These are phyloP conservation scores for Neopelma chrysocephalum DNA, from an alignment of 2,797 vertebrate genomes.

Conservation along the genomic window DNA sequence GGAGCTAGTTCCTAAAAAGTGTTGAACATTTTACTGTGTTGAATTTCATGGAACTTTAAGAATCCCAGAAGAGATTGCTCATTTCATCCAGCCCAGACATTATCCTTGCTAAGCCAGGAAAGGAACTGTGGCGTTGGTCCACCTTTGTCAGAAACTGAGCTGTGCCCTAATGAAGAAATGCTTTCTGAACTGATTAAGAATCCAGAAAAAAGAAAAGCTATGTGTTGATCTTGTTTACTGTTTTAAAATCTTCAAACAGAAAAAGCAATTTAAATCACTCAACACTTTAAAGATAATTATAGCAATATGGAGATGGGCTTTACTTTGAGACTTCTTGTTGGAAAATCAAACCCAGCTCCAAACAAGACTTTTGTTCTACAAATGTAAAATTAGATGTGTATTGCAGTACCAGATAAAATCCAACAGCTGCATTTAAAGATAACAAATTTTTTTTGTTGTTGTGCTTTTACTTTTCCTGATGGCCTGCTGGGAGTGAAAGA, in stretches of 20 bases:
- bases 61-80: neutral
- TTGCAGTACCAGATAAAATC: neutral
- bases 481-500: neutral
- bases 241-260: neutral
- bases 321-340: neutral
- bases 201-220: neutral
- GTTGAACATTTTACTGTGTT: neutral
- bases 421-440: neutral
- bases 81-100: neutral
- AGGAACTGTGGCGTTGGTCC: neutral
- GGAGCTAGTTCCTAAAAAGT: neutral
- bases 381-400: neutral
- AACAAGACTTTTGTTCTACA: neutral
- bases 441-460: neutral
- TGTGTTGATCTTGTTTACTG: neutral
- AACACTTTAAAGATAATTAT: neutral
- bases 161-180: neutral
- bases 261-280: neutral
- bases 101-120: neutral
- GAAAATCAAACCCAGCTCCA: neutral
- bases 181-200: neutral
- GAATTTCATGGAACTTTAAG: neutral
- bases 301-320: neutral
- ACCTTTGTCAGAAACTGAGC: neutral
- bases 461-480: neutral